phyloP scores from a whole-genome alignment of 2,888 invertebrate genomes.

The Acleris cristana region DNA sequence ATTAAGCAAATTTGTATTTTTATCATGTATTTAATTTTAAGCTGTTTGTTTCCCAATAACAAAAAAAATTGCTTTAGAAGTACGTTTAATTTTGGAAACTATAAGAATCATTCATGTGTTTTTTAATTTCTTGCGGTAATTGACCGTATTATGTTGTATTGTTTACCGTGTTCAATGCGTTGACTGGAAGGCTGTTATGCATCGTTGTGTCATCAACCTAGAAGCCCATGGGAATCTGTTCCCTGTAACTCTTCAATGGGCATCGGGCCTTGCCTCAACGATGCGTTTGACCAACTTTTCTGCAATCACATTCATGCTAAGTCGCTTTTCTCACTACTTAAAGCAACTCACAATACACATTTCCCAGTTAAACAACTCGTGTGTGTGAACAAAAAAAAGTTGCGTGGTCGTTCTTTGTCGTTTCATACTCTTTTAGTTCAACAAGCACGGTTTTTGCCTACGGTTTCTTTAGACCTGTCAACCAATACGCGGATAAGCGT shows the following conservation, averaged over 20 bases:
- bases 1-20: no score
- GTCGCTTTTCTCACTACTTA: slow-evolving; percentile 33
- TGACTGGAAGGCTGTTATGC: neutral
- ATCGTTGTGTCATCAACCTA: neutral
- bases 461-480: slow-evolving; percentile 14
- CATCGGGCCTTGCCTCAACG: slow-evolving; percentile 18
- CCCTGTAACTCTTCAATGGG: neutral
- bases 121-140: no score
- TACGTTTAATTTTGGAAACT: no score
- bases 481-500: slow-evolving; percentile 17
- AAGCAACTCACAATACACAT: slow-evolving; percentile 32
- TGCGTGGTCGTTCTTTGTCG: slow-evolving; percentile 24
- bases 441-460: slow-evolving; percentile 19
- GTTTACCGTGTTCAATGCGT: no score
- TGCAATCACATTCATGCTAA: slow-evolving; percentile 36
- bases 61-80: no score
- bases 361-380: slow-evolving; percentile 31
- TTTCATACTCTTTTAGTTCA: slow-evolving; percentile 16
- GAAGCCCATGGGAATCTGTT: neutral
- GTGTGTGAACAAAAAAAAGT: slow-evolving; percentile 31
- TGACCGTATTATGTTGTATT: no score
- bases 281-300: slow-evolving; percentile 36
- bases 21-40: no score
- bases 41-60: no score
- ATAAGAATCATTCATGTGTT: no score